These are phyloP conservation scores for Philaenus spumarius DNA, from an alignment of 1,140 invertebrate species.

Conservation along the genomic window DNA sequence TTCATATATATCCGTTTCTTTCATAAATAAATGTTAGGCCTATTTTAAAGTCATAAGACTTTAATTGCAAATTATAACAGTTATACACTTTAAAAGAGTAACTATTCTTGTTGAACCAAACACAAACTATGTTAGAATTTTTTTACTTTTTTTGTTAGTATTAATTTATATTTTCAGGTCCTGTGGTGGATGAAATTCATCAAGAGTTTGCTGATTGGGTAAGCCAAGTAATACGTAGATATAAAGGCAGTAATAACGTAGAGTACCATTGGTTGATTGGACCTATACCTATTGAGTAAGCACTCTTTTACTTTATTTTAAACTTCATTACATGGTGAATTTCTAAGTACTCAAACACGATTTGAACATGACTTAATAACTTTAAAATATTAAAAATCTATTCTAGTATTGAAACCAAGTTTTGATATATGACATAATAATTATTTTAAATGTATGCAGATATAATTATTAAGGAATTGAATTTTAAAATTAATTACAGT, in stretches of 20 bases:
- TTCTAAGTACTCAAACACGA: neutral
- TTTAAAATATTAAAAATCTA: neutral
- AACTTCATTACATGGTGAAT: slow-evolving; percentile 31
- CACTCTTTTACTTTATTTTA: slow-evolving; percentile 26
- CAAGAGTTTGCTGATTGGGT: slow-evolving; percentile 69
- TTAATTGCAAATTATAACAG: no score
- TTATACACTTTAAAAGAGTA: no score
- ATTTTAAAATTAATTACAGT: no score
- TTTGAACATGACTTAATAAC: slow-evolving; percentile 1
- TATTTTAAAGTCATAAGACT: no score
- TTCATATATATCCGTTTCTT: no score
- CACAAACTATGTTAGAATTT: no score
- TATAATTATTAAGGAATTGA: no score
- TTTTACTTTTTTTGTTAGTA: no score
- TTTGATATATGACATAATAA: no score
- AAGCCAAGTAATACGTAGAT: slow-evolving; percentile 72
- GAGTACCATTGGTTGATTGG: slow-evolving; percentile 94
- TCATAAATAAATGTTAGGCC: no score
- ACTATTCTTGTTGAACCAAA: no score
- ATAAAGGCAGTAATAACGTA: slow-evolving; percentile 54
- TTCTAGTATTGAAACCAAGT: neutral
- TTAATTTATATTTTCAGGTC: slow-evolving; percentile 55
- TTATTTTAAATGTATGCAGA: no score
- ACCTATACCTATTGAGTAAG: slow-evolving; percentile 78
- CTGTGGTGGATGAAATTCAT: slow-evolving; percentile 74